Evolutionary conservation across 2,797 vertebrate species (phyloP), one percentile per base, ranked within the genome.

Genomic region (Brachyalestes nurse): DNA sequence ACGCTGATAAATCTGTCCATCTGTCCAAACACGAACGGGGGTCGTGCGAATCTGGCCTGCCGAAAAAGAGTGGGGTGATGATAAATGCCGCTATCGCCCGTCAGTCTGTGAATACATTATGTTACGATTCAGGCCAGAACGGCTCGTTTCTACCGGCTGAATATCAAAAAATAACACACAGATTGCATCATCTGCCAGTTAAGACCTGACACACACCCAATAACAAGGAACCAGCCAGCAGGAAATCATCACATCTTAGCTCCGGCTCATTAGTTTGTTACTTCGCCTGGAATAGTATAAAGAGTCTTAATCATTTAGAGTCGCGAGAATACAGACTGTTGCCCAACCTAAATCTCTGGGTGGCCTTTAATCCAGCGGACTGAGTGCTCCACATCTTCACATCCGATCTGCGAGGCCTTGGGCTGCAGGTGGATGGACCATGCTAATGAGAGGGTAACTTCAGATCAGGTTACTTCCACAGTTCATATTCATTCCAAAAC

Each of bases 1-100:
- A 75, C 28, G 14, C 65, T 70, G 47, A 75, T 79, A 34, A 10
- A 47, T 75, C 67, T 75, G 72, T 70, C 65, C 47, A 79, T 83
- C 72, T 83, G 77, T 83, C 72, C 57, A 83, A 65, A 75, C 53
- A 62, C 2, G 34, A 28, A 70, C 21, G 17, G 21, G 28, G 14
- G 47, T 72, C 69, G 70, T n/a, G 45, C 34, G 17, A 6, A 57
- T 49, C 19, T 58, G 47, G 74, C 51, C 21, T 23, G 57, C 64
- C 71, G 21, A 45, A 67, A 66, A 67, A 77, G 49, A 55, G 47
- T 6, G 1, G 17, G 51, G 5, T 28, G 21, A n/a, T 28, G 67
- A 13, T 28, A 34, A 53, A 67, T 16, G 6, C 38, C 23, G 34
- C 23, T 16, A 25, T 51, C 60, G 70, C 49, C 17, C 6, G 25